Evolutionary conservation across 2,797 vertebrate species (phyloP), one percentile per base, ranked within the genome.

Genomic region (Galagoides demidoff): DNA sequence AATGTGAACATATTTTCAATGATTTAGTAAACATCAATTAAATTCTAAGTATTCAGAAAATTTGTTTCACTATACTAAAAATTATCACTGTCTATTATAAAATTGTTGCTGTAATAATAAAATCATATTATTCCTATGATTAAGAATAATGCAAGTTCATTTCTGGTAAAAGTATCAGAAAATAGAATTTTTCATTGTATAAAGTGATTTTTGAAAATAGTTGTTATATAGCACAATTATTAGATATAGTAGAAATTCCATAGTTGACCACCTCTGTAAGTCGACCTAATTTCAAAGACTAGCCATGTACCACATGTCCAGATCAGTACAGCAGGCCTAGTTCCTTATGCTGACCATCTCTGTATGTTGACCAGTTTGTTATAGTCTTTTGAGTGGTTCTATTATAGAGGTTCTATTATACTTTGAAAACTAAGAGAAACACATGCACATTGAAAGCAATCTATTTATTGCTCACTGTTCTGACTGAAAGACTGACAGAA

Each of bases 101-200:
- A 88, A 70, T 34, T 85, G 34, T 64, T 92, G 12, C 57, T 85
- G 34, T 1, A 85, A 85, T 27, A 85, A 55, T 77, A 82, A 92
- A 31, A 70, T 90, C 34, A 27, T 92, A 82, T 57, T 76, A 96
- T 76, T 55, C 5, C 20, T 90, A 85, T 92, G 45, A 39, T 92
- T 96, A 89, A 39, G 39, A 95, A 68, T 92, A 97, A 94, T 85
- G 95, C 70, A 63, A 22, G 91, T 64, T 63, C 5, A 94, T 20
- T 85, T 31, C 34, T 87, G 61, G 23, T 85, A 71, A 2, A 91
- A 93, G 57, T 25, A 90, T 31, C 13, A 92, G 76, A 20, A 63
- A 63, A 90, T 5, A n/a, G 55, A 57, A 86, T 43, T 70, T 92
- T 87, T 87, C 87, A 27, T 55, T 81, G 3, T 57, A 59, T 64